phyloP scores from a whole-genome alignment of 2,888 invertebrate species.

The Auanema freiburgensis region DNA sequence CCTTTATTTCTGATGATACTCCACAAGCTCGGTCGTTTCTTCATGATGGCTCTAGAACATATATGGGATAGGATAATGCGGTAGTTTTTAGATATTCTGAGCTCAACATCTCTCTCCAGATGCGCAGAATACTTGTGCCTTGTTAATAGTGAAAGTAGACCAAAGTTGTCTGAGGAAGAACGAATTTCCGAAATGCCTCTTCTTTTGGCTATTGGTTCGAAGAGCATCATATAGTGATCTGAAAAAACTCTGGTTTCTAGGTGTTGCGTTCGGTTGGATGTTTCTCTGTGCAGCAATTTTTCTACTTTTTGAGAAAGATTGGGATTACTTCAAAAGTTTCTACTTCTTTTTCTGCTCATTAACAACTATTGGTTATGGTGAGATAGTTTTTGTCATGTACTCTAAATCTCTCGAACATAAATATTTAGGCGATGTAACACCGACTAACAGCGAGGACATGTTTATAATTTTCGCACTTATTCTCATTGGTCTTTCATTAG shows the following conservation, averaged over 20 bases:
- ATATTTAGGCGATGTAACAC: conserved; percentile 61
- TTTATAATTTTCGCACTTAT: conserved; percentile 62
- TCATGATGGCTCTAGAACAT: conserved; percentile 53
- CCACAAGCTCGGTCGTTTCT: conserved; percentile 61
- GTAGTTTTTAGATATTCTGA: conserved; percentile 14
- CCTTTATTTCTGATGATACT: conserved; percentile 62
- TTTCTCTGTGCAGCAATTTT: conserved; percentile 64
- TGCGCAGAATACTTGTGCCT: conserved; percentile 39
- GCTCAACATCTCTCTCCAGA: conserved; percentile 10
- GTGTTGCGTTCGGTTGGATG: conserved; percentile 62
- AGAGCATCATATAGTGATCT: background rate
- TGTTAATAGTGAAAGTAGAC: conserved; percentile 37
- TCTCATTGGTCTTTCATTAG: conserved; percentile 61
- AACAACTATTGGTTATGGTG: conserved; percentile 63
- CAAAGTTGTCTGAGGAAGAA: conserved; percentile 31
- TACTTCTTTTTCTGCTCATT: conserved; percentile 63
- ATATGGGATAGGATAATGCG: conserved; percentile 46
- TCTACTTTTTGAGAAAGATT: conserved; percentile 59
- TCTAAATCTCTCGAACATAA: background rate
- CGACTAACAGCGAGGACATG: conserved; percentile 62
- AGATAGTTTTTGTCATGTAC: background rate
- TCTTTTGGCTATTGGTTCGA: conserved; percentile 54
- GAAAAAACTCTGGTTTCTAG: conserved; percentile 18
- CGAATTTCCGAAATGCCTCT: conserved; percentile 55
- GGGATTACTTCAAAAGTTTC: conserved; percentile 64